phyloP scores from a whole-genome alignment of 2,888 invertebrate genomes.

The Drosophila phalerata region DNA sequence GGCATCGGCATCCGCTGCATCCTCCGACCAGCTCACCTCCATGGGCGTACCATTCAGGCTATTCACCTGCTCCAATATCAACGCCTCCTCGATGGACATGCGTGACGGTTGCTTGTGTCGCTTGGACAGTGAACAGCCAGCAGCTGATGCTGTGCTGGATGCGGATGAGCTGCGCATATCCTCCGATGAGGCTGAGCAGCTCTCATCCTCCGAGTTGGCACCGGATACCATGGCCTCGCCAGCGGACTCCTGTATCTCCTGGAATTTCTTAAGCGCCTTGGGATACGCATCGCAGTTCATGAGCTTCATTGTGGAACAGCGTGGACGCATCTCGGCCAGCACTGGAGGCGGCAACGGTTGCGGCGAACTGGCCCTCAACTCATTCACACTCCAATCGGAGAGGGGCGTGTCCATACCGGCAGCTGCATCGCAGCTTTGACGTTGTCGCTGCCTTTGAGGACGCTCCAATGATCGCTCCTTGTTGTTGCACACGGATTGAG shows the following conservation, averaged over 20 bases:
- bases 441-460: constrained; percentile 51
- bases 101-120: constrained; percentile 76
- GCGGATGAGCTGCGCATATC: constrained; percentile 86
- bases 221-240: constrained; percentile 90
- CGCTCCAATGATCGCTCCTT: constrained; percentile 44
- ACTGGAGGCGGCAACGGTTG: constrained; percentile 27
- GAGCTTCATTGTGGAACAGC: constrained; percentile 76
- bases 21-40: constrained; percentile 86
- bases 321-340: constrained; percentile 55
- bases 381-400: constrained; percentile 55
- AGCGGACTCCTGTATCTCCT: constrained; percentile 88
- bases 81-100: constrained; percentile 84
- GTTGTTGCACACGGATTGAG: constrained; percentile 85
- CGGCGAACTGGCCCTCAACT: constrained; percentile 71
- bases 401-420: constrained; percentile 39
- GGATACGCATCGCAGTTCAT: constrained; percentile 84
- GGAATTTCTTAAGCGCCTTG: constrained; percentile 83
- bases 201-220: constrained; percentile 88
- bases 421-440: constrained; percentile 45
- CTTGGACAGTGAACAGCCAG: constrained; percentile 47
- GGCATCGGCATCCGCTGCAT: constrained; percentile 83
- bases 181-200: constrained; percentile 86
- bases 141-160: constrained; percentile 79
- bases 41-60: constrained; percentile 86
- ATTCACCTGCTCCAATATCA: constrained; percentile 81